A percentile compares a stretch with the other conserved stretches of the same genome.
Conservation (phyloP, 1,140 invertebrate genomes). For the Hylaeus volcanicus region DNA sequence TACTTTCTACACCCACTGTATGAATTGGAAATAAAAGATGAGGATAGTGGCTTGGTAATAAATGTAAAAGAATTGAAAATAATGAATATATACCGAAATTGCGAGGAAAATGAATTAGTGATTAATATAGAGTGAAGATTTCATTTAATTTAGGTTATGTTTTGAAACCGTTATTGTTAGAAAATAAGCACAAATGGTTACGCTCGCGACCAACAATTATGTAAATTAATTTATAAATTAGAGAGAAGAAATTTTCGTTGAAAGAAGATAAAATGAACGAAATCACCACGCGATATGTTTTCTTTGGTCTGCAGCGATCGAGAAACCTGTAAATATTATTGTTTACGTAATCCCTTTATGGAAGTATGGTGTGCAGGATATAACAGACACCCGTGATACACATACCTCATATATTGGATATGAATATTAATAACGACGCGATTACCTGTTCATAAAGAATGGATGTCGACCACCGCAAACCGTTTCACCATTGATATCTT, state of each 20-base stretch:
- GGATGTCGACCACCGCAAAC: constrained; percentile 55
- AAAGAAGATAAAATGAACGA: not conserved
- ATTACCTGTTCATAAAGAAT: constrained; percentile 18
- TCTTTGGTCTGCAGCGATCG: not conserved
- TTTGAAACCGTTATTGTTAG: too few relatives aligned
- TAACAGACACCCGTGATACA: not conserved
- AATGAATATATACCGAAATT: too few relatives aligned
- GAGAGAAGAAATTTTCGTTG: not conserved
- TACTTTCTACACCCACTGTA: too few relatives aligned
- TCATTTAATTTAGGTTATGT: too few relatives aligned
- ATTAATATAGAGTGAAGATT: too few relatives aligned
- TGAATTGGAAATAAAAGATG: too few relatives aligned
- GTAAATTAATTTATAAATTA: too few relatives aligned
- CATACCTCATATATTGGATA: not conserved
- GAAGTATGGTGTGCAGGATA: not conserved
- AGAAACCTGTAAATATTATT: constrained; percentile 8
- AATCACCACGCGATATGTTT: not conserved
- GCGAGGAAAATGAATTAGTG: too few relatives aligned
- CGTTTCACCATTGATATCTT: constrained; percentile 51
- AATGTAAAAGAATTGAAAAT: too few relatives aligned
- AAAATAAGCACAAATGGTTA: not conserved
- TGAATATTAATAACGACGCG: constrained; percentile 30
- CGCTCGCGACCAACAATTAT: too few relatives aligned
- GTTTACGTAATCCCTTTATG: not conserved
- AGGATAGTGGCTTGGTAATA: too few relatives aligned